Conservation (phyloP, 2,113 vertebrate genomes). For the Apeltes quadracus region DNA sequence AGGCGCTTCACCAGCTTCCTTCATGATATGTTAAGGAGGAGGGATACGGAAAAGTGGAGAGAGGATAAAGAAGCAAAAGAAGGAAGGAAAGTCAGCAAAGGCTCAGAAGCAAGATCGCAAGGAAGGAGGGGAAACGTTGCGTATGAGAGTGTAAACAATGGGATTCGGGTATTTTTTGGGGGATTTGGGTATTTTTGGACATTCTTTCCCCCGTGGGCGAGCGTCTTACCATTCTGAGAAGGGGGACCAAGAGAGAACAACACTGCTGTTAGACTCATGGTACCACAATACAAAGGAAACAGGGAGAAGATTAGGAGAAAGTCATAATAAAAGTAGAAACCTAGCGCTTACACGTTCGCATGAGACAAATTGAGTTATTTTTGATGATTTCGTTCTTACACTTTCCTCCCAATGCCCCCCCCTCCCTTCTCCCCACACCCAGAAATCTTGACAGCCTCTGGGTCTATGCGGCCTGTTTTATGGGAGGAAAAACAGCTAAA, state of each 20-base stretch:
- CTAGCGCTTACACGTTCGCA: conserved; percentile 1
- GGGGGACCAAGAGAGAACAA: conserved; percentile 33
- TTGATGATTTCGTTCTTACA: conserved; percentile 48
- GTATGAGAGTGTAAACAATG: conserved; percentile 61
- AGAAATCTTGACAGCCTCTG: conserved; percentile 16
- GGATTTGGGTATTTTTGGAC: no score
- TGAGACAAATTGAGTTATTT: conserved; percentile 50
- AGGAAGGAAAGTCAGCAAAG: conserved; percentile 31
- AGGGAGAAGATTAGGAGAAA: conserved; percentile 55
- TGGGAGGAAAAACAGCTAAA: conserved; percentile 42
- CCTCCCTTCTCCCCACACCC: background rate
- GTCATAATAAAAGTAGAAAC: conserved; percentile 57
- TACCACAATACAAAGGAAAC: conserved; percentile 28
- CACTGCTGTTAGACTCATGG: conserved; percentile 42
- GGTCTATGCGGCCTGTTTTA: conserved; percentile 41
- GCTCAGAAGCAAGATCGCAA: conserved; percentile 41
- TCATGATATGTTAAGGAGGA: background rate
- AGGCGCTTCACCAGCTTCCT: conserved; percentile 1
- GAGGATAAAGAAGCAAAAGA: conserved; percentile 24
- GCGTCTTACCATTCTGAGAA: conserved; percentile 56
- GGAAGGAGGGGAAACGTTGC: conserved; percentile 42
- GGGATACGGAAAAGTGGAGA: background rate
- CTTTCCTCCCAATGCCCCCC: conserved; percentile 22
- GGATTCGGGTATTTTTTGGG: conserved; percentile 63
- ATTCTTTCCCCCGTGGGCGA: conserved; percentile 63